Conservation (phyloP, 2,113 vertebrate species). For the Pristiophorus japonicus region DNA sequence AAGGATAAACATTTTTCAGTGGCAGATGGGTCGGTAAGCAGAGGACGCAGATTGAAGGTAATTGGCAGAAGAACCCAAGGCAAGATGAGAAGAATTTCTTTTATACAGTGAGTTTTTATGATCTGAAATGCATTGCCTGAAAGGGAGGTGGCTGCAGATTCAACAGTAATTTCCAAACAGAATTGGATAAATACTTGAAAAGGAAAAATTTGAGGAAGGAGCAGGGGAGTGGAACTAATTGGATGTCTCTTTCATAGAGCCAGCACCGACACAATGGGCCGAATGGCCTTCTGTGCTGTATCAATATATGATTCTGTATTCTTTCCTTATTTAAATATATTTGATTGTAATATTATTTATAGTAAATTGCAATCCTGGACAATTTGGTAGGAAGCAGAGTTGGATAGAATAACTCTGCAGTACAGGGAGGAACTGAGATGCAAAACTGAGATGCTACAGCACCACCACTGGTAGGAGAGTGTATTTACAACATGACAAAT, state of each 20-base stretch:
- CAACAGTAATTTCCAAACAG: not conserved
- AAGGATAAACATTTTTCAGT: not conserved
- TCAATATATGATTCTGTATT: not conserved
- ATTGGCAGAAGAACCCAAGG: not conserved
- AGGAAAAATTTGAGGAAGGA: not conserved
- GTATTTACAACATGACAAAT: too few species aligned
- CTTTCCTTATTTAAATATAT: too few species aligned
- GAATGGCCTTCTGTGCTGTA: not conserved
- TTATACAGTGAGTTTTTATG: too few species aligned
- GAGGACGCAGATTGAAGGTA: not conserved
- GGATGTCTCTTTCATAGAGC: not conserved
- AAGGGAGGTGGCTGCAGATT: not conserved
- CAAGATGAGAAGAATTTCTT: too few species aligned
- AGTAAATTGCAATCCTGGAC: too few species aligned
- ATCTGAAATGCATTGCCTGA: not conserved
- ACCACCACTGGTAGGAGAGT: too few species aligned
- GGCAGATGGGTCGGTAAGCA: too few species aligned
- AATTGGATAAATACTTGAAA: not conserved
- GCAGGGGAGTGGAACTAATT: not conserved
- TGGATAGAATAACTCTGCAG: too few species aligned
- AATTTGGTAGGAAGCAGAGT: too few species aligned
- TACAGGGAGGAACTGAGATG: too few species aligned
- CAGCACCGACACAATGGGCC: not conserved
- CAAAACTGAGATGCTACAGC: too few species aligned
- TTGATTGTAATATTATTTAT: too few species aligned